Evolutionary conservation across 1,140 invertebrate species (phyloP), one percentile per base, ranked within the genome.

Genomic region (Physella acuta): DNA sequence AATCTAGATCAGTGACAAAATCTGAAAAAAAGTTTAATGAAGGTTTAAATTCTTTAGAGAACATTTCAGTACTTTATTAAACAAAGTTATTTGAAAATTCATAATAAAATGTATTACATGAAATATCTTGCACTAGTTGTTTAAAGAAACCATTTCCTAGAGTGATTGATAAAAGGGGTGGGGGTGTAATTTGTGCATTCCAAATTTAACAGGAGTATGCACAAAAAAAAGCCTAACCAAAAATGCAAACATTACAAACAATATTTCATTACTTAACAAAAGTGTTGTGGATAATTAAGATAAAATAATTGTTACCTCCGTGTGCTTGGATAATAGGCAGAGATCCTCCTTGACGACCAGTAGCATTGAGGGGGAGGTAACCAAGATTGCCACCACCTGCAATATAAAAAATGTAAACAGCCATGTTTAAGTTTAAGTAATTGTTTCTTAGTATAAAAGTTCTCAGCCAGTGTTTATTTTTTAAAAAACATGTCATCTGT

Each of bases 1-100:
- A 97, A 77, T 93, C 92, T 88, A 97, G 91, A 85, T 96, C 94
- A n/a, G 93, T 94, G 30, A 96, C 92, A 39, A 93, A 93, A 79
- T 95, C 94, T 56, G 91, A 89, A 84, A n/a, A n/a, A n/a, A n/a
- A n/a, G n/a, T n/a, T n/a, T n/a, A n/a, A n/a, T n/a, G n/a, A n/a
- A n/a, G n/a, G n/a, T n/a, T n/a, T n/a, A n/a, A n/a, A n/a, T n/a
- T n/a, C n/a, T n/a, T n/a, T n/a, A n/a, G n/a, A n/a, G n/a, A n/a
- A n/a, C n/a, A n/a, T n/a, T n/a, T n/a, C n/a, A n/a, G n/a, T n/a
- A n/a, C n/a, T n/a, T n/a, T n/a, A n/a, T n/a, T n/a, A n/a, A n/a
- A n/a, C n/a, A n/a, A n/a, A n/a, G n/a, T n/a, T n/a, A n/a, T n/a
- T n/a, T n/a, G n/a, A n/a, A n/a, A n/a, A n/a, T n/a, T n/a, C n/a